Evolutionary conservation across 2,113 vertebrate genomes (phyloP).

Genomic region (Phylloscopus whistleri): DNA sequence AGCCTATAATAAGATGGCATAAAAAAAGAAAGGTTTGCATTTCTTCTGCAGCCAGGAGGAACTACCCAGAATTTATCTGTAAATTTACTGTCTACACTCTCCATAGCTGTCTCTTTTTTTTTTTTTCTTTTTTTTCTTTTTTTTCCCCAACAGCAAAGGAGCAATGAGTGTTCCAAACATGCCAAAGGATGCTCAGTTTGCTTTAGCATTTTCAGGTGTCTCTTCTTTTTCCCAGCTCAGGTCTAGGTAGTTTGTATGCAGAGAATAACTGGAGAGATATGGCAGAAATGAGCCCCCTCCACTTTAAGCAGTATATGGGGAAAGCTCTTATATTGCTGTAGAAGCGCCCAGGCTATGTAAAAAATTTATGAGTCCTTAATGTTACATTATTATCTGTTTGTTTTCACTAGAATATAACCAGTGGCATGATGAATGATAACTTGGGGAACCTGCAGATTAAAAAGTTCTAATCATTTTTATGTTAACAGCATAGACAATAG

Average conservation of each 20-base stretch:
- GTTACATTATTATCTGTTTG: not conserved
- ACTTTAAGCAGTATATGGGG: rapidly evolving
- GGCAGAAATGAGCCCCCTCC: not conserved
- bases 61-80: not conserved
- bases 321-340: not conserved
- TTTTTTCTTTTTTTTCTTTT: too few relatives aligned
- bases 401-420: not conserved
- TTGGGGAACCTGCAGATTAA: not conserved
- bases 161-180: not conserved
- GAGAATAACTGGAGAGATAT: not conserved
- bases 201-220: not conserved
- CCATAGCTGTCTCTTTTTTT: not conserved
- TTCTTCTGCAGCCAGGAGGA: not conserved
- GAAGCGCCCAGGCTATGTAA: rapidly evolving
- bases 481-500: not conserved
- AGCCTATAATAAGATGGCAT: not conserved
- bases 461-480: not conserved
- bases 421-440: not conserved
- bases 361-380: not conserved
- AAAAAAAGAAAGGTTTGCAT: not conserved
- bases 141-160: not conserved
- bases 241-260: not conserved
- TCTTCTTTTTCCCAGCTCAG: not conserved
- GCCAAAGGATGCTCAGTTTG: not conserved
- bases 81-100: not conserved